Evolutionary conservation across 2,888 invertebrate species (phyloP), one percentile per base, ranked within the genome.

Genomic region (Spilarctia lutea): DNA sequence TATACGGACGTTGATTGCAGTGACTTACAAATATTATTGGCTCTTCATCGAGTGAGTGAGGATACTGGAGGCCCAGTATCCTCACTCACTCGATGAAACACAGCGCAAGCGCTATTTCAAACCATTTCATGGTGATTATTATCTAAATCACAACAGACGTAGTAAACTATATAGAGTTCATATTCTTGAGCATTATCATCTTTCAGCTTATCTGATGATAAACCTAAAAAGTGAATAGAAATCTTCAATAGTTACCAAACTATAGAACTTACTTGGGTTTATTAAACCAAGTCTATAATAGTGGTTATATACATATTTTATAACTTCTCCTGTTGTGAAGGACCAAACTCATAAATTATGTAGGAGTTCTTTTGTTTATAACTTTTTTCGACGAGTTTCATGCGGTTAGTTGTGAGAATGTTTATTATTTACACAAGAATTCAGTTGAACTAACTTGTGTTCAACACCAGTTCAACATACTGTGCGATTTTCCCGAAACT

Each of bases 221-320:
- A 3, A 42, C 10, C 45, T 13, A 45, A 45, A 16, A 45, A 45
- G 45, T 45, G 16, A 45, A 45, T 13, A 45, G 45, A 45, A 16
- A 3, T 16, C 13, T 1, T 45, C 48, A 20, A 20, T 48, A 20
- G 20, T 20, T 48, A 48, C 8, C 4, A 52, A 24, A 7, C 52
- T 52, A 75, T 65, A 65, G 65, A 73, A 70, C 76, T 71, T n/a
- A 66, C 52, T 70, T 33, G 42, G 68, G 71, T 68, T 74, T 65
- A 65, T 73, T 78, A 76, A 77, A 73, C 69, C 60, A 63, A 68
- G 48, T 48, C 74, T 63, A 77, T 76, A 75, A 52, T 72, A 56
- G 74, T 80, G 79, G 83, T 76, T 74, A 67, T 39, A 75, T 84
- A 42, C 78, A 83, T 83, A 83, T 78, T 83, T 75, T 75, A 83